A percentile compares a stretch with the other conserved stretches of the same genome.
These are phyloP conservation scores for Pangasianodon gigas DNA, from an alignment of 2,113 vertebrate genomes.

Conservation along the genomic window DNA sequence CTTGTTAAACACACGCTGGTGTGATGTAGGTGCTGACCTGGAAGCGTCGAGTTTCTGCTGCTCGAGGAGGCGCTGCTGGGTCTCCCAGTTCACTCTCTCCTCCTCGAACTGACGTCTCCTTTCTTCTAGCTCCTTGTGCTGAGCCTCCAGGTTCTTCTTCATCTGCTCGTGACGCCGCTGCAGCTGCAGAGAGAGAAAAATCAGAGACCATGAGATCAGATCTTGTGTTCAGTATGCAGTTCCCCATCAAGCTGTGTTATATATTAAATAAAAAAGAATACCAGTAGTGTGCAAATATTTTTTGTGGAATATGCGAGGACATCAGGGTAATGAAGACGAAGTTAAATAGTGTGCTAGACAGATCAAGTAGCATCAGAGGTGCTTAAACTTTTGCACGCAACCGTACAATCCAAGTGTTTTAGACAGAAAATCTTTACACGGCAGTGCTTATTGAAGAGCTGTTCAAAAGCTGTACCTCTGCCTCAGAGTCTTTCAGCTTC, in stretches of 20 bases:
- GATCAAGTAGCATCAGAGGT: neutral
- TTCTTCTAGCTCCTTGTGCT: slow-evolving; percentile 96
- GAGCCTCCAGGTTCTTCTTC: slow-evolving; percentile 98
- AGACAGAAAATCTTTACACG: neutral
- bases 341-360: neutral
- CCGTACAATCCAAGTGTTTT: neutral
- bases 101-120: slow-evolving; percentile 95
- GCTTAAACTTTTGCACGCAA: neutral
- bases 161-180: slow-evolving; percentile 97
- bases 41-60: slow-evolving; percentile 90
- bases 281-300: neutral
- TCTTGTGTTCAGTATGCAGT: neutral
- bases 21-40: slow-evolving; percentile 70
- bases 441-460: neutral
- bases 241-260: neutral
- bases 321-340: neutral
- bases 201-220: neutral
- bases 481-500: slow-evolving; percentile 98
- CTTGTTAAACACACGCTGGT: too few species aligned
- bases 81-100: slow-evolving; percentile 91
- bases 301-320: neutral
- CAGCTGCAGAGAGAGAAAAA: slow-evolving; percentile 72
- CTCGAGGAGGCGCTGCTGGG: slow-evolving; percentile 89
- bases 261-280: neutral
- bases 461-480: slow-evolving; percentile 79